phyloP scores from a whole-genome alignment of 2,113 vertebrate species.

The Chinchilla lanigera region DNA sequence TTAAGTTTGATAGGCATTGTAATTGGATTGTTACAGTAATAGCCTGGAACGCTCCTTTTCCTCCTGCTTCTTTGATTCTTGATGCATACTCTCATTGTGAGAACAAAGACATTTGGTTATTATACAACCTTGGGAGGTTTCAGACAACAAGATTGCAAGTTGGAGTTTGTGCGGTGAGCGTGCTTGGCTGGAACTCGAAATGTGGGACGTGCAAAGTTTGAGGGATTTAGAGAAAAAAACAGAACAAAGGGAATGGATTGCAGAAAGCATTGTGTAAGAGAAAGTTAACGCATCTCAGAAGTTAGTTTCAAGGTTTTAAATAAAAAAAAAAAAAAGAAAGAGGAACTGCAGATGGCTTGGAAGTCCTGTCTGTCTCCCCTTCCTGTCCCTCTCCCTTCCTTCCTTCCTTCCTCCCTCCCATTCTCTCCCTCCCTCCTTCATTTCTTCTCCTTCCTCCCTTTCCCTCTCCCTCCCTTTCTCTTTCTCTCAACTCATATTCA shows the following conservation, averaged over 20 bases:
- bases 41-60: conserved; percentile 93
- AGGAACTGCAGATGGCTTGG: not conserved
- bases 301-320: not conserved
- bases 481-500: rapidly evolving
- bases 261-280: not conserved
- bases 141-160: conserved; percentile 82
- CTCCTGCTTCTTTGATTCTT: conserved; percentile 91
- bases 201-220: conserved; percentile 12
- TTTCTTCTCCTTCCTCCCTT: rapidly evolving
- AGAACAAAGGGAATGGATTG: not conserved
- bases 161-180: conserved; percentile 50
- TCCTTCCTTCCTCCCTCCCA: rapidly evolving
- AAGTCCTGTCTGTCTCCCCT: too few relatives aligned
- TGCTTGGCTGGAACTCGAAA: not conserved
- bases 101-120: conserved; percentile 90
- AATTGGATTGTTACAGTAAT: conserved; percentile 99
- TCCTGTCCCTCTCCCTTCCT: rapidly evolving
- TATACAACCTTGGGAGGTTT: conserved; percentile 85
- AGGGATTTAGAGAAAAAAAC: not conserved
- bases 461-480: rapidly evolving
- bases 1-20: conserved; percentile 99
- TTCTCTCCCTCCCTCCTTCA: too few relatives aligned
- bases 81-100: conserved; percentile 85
- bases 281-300: not conserved
- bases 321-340: not conserved